phyloP scores from a whole-genome alignment of 2,113 vertebrate genomes.

The Hippocampus barbouri region DNA sequence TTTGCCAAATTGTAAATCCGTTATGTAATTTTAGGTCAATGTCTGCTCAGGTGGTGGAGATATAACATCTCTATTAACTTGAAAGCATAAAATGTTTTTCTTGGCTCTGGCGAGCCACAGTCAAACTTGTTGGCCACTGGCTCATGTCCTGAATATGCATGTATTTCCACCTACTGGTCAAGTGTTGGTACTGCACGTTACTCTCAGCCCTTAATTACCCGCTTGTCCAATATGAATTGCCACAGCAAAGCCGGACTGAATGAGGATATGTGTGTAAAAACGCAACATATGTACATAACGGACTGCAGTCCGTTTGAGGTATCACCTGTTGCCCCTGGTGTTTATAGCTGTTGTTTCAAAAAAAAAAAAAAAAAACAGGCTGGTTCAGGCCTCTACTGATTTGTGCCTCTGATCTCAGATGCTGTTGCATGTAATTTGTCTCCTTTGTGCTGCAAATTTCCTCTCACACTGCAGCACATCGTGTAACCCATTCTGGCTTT shows the following conservation, averaged over 20 bases:
- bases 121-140: slow-evolving; percentile 42
- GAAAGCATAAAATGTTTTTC: neutral
- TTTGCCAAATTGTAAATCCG: neutral
- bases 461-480: slow-evolving; percentile 19
- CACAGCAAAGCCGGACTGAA: slow-evolving; percentile 45
- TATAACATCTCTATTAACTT: neutral
- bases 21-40: neutral
- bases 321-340: slow-evolving; percentile 43
- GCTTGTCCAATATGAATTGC: slow-evolving; percentile 50
- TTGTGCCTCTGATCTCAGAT: slow-evolving; percentile 47
- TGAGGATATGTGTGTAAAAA: slow-evolving; percentile 45
- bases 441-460: slow-evolving; percentile 33
- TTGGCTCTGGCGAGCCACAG: slow-evolving; percentile 42
- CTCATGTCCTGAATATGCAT: slow-evolving; percentile 67
- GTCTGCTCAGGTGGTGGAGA: neutral
- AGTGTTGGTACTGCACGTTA: slow-evolving; percentile 51
- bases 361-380: slow-evolving; percentile 32
- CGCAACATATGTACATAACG: slow-evolving; percentile 37
- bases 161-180: slow-evolving; percentile 65
- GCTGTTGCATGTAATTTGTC: slow-evolving; percentile 36
- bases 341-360: slow-evolving; percentile 45
- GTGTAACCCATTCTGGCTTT: slow-evolving; percentile 9
- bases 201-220: neutral
- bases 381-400: slow-evolving; percentile 40
- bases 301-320: slow-evolving; percentile 40